Evolutionary conservation across 2,888 invertebrate species (phyloP), one percentile per base, ranked within the genome.

Genomic region (Limnephilus auricula): DNA sequence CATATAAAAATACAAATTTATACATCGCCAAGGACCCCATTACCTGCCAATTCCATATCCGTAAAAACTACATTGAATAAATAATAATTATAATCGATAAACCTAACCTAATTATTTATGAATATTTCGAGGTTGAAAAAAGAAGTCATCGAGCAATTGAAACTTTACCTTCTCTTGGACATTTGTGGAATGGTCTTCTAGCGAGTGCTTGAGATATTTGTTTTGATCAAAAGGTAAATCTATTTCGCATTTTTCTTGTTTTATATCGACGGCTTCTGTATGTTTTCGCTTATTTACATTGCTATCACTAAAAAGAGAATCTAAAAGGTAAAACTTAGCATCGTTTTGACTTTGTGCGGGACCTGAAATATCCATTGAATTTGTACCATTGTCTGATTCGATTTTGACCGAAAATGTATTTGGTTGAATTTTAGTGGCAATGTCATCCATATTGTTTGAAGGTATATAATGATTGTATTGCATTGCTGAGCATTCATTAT

Each of bases 181-280:
- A 79, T 34, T 89, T 30, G 40, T 79, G 89, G 89, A 89, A 89
- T 89, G 89, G 25, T 89, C 89, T 87, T 31, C 65, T 18, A 34
- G 32, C 25, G 32, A 32, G 2, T 25, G n/a, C n/a, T 79, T 37
- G 4, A 34, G 12, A 37, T n/a, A 40, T n/a, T 40, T 79, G 30
- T 88, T 40, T 18, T 79, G 79, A 30, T 79, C 40, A 34, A 34
- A 34, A 89, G 40, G 12, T 37, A n/a, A 13, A 37, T 30, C 30
- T 79, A n/a, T 79, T 34, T 79, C 40, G 31, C 9, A 12, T 1
- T 30, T 40, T 40, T 79, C 89, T 89, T 30, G 34, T 89, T 89
- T 89, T 25, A 87, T 31, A 25, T 79, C 79, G 25, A 65, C 32
- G 31, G 30, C 37, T 37, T 79, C 5, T 25, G 5, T 40, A 40